These are phyloP conservation scores for Leptinotarsa juncta DNA, from an alignment of 2,888 invertebrate genomes.

Conservation along the genomic window DNA sequence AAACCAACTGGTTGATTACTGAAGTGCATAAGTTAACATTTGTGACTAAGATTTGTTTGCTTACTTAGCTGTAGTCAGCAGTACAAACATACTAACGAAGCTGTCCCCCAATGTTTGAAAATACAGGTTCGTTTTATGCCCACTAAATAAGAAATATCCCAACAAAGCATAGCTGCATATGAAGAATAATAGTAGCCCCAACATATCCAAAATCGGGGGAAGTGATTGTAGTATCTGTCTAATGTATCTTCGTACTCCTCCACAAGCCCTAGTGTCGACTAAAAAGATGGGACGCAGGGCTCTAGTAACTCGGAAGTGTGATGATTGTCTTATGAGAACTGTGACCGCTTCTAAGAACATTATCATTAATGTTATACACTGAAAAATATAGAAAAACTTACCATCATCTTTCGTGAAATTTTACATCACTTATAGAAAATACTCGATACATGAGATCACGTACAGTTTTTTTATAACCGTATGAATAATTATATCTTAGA, in stretches of 20 bases:
- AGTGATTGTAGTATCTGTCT: slow-evolving; percentile 85
- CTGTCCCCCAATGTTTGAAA: slow-evolving; percentile 84
- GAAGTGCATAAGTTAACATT: slow-evolving; percentile 50
- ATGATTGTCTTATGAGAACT: slow-evolving; percentile 82
- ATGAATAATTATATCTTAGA: no score
- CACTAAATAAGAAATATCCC: slow-evolving; percentile 85
- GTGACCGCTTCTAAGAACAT: slow-evolving; percentile 87
- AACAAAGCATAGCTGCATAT: slow-evolving; percentile 85
- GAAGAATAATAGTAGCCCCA: slow-evolving; percentile 85
- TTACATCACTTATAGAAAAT: neutral
- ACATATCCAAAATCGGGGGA: slow-evolving; percentile 90
- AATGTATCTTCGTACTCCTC: slow-evolving; percentile 79
- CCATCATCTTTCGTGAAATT: neutral
- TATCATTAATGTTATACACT: slow-evolving; percentile 80
- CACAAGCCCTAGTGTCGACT: slow-evolving; percentile 86
- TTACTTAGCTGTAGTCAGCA: slow-evolving; percentile 93
- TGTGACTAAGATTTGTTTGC: slow-evolving; percentile 53
- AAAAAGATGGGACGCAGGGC: slow-evolving; percentile 89
- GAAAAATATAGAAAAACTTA: slow-evolving; percentile 54
- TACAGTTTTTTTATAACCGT: no score
- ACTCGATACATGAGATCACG: no score
- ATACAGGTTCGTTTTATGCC: slow-evolving; percentile 78
- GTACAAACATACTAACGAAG: slow-evolving; percentile 89
- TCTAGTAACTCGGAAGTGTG: slow-evolving; percentile 88
- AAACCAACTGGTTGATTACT: slow-evolving; percentile 6